A percentile compares a stretch with the other conserved stretches of the same genome.
These are phyloP conservation scores for Oreotrochilus melanogaster DNA, from an alignment of 2,113 vertebrate genomes.

Conservation along the genomic window DNA sequence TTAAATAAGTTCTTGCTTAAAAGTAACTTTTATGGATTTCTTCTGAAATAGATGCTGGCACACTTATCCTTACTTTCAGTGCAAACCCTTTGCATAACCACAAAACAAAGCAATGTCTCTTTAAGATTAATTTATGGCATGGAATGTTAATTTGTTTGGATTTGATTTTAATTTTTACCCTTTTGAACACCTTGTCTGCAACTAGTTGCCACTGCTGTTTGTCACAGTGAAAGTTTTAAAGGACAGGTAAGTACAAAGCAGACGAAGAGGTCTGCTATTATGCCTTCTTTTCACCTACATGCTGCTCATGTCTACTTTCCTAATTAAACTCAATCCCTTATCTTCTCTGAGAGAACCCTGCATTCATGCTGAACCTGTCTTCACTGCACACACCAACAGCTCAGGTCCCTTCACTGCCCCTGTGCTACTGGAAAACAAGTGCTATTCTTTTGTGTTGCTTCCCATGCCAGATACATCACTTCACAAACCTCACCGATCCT, in stretches of 20 bases:
- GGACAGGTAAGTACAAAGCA: neutral
- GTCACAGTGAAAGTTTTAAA: neutral
- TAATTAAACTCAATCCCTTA: neutral
- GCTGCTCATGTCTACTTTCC: neutral
- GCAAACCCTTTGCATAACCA: conserved; percentile 25
- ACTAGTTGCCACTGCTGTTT: neutral
- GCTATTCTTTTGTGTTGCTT: neutral
- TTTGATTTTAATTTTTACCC: neutral
- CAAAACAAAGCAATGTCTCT: neutral
- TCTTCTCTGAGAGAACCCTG: neutral
- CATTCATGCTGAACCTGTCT: neutral
- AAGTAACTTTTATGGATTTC: conserved; percentile 67
- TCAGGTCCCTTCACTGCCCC: neutral
- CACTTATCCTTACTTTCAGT: conserved; percentile 24
- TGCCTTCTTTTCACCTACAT: neutral
- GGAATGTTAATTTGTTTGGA: neutral
- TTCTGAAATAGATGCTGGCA: conserved; percentile 15
- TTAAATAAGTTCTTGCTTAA: conserved; percentile 75
- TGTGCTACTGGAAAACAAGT: neutral
- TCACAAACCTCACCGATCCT: neutral
- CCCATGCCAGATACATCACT: neutral
- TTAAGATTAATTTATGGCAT: neutral
- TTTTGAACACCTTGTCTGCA: neutral
- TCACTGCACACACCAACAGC: neutral
- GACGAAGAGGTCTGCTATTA: neutral